These are phyloP conservation scores for Tarsius wallacei DNA, from an alignment of 2,797 vertebrate genomes.

Conservation along the genomic window DNA sequence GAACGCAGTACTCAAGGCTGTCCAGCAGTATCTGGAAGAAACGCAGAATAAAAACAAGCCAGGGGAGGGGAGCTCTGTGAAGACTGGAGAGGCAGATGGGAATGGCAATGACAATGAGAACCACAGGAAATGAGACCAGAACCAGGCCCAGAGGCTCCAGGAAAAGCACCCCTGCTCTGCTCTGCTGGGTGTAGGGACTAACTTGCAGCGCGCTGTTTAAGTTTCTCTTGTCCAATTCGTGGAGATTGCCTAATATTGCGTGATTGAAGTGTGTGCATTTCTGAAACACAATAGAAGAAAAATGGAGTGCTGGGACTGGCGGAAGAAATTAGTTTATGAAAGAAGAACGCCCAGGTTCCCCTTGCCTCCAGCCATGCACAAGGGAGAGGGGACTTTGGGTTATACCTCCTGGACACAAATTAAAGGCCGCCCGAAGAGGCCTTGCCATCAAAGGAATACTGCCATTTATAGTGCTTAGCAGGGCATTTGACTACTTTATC, in stretches of 20 bases:
- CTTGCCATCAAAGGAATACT: conserved; percentile 78
- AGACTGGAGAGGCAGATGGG: conserved; percentile 88
- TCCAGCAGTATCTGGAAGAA: conserved; percentile 98
- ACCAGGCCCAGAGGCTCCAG: conserved; percentile 45
- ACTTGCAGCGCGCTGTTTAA: conserved; percentile 80
- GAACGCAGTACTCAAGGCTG: conserved; percentile 96
- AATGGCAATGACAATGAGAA: conserved; percentile 87
- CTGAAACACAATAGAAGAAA: conserved; percentile 79
- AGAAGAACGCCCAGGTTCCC: conserved; percentile 57
- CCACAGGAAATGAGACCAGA: conserved; percentile 90
- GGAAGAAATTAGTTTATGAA: conserved; percentile 71
- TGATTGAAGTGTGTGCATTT: conserved; percentile 76
- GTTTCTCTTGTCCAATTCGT: conserved; percentile 77
- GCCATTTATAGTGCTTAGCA: conserved; percentile 75
- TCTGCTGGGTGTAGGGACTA: conserved; percentile 82
- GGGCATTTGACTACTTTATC: conserved; percentile 75
- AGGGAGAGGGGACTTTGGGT: conserved; percentile 65
- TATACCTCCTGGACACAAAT: conserved; percentile 67
- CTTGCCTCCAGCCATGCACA: conserved; percentile 49
- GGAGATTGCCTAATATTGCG: conserved; percentile 71
- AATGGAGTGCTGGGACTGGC: conserved; percentile 70
- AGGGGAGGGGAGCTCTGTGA: conserved; percentile 90
- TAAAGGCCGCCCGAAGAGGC: conserved; percentile 79
- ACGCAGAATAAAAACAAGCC: conserved; percentile 93
- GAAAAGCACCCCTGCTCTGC: conserved; percentile 70